These are phyloP conservation scores for Pseudolycoriella hygida DNA, from an alignment of 2,888 invertebrate genomes.

Conservation along the genomic window DNA sequence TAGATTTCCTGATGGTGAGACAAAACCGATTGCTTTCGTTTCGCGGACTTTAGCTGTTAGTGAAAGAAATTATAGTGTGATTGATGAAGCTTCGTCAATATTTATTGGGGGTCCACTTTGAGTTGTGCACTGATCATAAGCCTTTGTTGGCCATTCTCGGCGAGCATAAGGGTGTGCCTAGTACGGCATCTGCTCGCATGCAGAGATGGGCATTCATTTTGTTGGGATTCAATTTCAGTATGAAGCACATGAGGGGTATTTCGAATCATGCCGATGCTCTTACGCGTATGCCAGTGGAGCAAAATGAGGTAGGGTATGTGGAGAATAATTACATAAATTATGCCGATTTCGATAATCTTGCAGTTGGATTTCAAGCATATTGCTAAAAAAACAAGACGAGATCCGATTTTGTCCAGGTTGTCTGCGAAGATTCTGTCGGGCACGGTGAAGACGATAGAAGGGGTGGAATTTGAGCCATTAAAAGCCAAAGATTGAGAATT, in stretches of 20 bases:
- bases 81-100: constrained; percentile 22
- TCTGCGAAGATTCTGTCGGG: too few relatives aligned
- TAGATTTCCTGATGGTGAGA: constrained; percentile 17
- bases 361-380: too few relatives aligned
- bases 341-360: too few relatives aligned
- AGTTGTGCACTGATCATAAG: constrained; percentile 21
- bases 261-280: neutral
- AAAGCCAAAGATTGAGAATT: too few relatives aligned
- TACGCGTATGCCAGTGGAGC: neutral
- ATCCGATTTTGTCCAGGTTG: too few relatives aligned
- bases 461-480: too few relatives aligned
- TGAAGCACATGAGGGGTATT: neutral
- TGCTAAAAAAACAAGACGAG: too few relatives aligned
- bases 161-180: constrained; percentile 16
- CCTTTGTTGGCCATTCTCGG: constrained; percentile 18
- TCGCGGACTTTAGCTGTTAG: constrained; percentile 17
- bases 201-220: neutral
- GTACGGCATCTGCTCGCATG: constrained; percentile 15
- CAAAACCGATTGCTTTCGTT: constrained; percentile 22
- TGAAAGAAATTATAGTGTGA: constrained; percentile 16
- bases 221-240: neutral
- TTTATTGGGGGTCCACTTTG: constrained; percentile 22
- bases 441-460: too few relatives aligned
- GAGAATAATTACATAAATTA: too few relatives aligned
- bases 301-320: neutral